Evolutionary conservation across 2,888 invertebrate species (phyloP).

Genomic region (Anagyrus pseudococci): DNA sequence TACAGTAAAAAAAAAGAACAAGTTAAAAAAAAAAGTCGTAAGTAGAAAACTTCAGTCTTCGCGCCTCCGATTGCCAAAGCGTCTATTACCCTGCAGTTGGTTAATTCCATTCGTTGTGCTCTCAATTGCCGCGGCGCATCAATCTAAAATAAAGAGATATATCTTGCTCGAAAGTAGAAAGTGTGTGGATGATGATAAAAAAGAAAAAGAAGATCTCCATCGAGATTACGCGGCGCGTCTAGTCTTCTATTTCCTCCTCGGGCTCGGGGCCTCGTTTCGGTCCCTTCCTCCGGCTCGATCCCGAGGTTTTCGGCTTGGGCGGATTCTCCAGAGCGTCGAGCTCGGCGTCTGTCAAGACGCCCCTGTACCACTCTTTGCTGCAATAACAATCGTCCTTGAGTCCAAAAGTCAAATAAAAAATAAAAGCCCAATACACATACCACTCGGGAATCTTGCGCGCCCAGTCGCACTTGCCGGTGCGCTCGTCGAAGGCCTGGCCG

Average conservation of each 20-base stretch:
- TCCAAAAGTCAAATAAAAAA: too few relatives aligned
- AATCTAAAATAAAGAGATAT: background rate
- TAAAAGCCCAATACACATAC: slow-evolving; percentile 63
- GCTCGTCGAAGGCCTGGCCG: slow-evolving; percentile 89
- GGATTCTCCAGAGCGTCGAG: slow-evolving; percentile 82
- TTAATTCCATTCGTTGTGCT: too few relatives aligned
- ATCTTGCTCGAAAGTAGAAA: background rate
- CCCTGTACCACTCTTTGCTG: slow-evolving; percentile 91
- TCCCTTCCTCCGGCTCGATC: slow-evolving; percentile 63
- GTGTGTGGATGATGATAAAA: background rate
- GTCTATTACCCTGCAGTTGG: background rate
- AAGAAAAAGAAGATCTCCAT: background rate
- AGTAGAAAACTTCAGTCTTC: slow-evolving; percentile 40
- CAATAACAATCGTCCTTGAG: slow-evolving; percentile 40
- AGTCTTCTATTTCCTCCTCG: background rate
- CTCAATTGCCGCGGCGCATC: too few relatives aligned
- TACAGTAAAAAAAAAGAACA: too few relatives aligned
- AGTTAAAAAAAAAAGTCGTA: slow-evolving; percentile 12
- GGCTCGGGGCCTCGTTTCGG: slow-evolving; percentile 47
- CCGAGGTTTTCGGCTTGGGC: slow-evolving; percentile 67
- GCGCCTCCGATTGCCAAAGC: slow-evolving; percentile 12
- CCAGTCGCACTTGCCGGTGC: slow-evolving; percentile 81
- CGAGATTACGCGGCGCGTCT: too few relatives aligned
- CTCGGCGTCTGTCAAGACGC: slow-evolving; percentile 79
- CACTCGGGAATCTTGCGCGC: slow-evolving; percentile 88